Percentiles rank a stretch among this genome's conserved stretches.
Conservation (phyloP, 2,113 vertebrate genomes). For the Heptranchias perlo region DNA sequence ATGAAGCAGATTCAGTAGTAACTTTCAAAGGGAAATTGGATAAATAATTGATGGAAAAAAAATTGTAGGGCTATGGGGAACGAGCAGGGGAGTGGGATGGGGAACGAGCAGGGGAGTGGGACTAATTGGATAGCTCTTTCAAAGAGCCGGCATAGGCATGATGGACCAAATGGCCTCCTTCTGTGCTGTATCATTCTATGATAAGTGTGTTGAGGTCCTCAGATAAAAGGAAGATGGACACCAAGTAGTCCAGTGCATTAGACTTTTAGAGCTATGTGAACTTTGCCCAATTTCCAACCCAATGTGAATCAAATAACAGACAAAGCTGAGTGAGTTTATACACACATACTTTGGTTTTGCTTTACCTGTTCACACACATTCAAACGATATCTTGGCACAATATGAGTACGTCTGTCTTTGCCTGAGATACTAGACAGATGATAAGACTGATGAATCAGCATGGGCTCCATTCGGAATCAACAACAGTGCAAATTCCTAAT, state of each 20-base stretch:
- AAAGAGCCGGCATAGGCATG: too few species aligned
- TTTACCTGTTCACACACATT: neutral
- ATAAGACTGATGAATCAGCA: neutral
- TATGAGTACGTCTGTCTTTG: neutral
- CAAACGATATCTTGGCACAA: neutral
- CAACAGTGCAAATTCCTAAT: neutral
- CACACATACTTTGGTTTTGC: neutral
- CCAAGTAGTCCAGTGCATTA: neutral
- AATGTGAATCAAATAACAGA: neutral
- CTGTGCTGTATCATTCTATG: too few species aligned
- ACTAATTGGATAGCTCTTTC: too few species aligned
- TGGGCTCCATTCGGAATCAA: neutral
- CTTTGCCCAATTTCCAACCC: neutral
- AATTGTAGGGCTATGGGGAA: too few species aligned
- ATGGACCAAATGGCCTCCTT: too few species aligned
- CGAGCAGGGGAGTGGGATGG: too few species aligned
- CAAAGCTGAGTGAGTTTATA: too few species aligned
- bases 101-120: too few species aligned
- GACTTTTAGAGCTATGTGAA: neutral
- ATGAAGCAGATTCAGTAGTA: too few species aligned
- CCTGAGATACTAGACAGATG: neutral
- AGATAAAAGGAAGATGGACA: neutral
- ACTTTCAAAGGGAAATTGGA: too few species aligned
- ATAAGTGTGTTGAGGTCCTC: neutral
- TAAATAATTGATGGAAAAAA: too few species aligned